Base-by-base conservation (phyloP, 2,888 invertebrate genomes). In the Dynastes hyllus region DNA sequence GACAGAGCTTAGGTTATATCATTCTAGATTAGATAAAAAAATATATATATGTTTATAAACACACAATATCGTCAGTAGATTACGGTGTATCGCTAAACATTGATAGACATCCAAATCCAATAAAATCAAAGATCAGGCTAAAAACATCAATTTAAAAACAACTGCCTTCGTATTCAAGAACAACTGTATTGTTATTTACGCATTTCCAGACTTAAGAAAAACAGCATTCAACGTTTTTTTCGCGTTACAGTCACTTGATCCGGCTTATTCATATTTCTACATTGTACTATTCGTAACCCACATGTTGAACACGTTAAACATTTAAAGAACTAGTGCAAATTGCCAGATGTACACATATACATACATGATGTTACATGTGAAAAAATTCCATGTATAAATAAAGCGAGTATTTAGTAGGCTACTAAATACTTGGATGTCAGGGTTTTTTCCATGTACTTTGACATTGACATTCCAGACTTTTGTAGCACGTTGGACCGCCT, bases 381-480 rank as follows among this genome's bases (percentile, higher is more conserved):
- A 45, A 45, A 45, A 45, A 45, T 45, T 45, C 45, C 45, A 8
- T 45, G 2, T 45, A 45, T 45, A 45, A 45, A 45, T 45, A 45
- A 45, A 45, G 53, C 53, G 9, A 8, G 11, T n/a, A n/a, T n/a
- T 53, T 53, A 53, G 55, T n/a, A 55, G 1, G 55, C 16, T 55
- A 55, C 55, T 55, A 16, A 16, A 55, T 55, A 45, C 45, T 8
- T 45, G 9, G 45, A 11, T 45, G 45, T 11, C 1, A 45, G 45
- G 45, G 11, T 45, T 45, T 45, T 45, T 45, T 45, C 45, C 50
- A 27, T 11, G 13, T 9, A 51, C 51, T 51, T 69, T 69, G 69
- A 69, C 69, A 69, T 69, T 69, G 69, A 51, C 51, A 69, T 69
- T 67, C 45, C 50, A 45, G n/a, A 51, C 51, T 22, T 50, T 29